Evolutionary conservation across 2,797 vertebrate species (phyloP).

Genomic region (Presbytis comata): DNA sequence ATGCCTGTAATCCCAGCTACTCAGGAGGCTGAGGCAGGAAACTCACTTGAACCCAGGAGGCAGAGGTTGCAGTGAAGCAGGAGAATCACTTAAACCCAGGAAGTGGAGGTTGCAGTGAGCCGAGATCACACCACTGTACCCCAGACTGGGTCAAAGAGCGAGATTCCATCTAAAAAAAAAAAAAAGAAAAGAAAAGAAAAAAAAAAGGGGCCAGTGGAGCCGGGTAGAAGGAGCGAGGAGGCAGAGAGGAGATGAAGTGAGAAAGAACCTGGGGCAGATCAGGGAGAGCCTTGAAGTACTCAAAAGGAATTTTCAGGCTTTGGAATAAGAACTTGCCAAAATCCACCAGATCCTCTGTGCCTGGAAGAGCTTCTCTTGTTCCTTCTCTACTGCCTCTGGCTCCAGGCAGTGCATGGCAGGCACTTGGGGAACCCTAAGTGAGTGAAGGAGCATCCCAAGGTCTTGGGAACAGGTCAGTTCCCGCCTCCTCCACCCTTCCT

Average conservation of each 20-base stretch:
- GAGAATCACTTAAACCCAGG: neutral
- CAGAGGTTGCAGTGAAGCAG: neutral
- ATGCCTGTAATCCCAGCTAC: neutral
- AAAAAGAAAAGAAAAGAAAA: no score
- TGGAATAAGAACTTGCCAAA: neutral
- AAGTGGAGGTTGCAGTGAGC: neutral
- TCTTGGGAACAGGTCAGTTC: neutral
- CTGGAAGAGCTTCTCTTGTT: neutral
- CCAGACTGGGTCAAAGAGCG: neutral
- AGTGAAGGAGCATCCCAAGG: neutral
- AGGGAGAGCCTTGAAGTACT: neutral
- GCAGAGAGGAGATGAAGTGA: neutral
- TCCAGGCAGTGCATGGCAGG: neutral
- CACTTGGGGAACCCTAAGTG: neutral
- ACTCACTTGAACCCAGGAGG: neutral
- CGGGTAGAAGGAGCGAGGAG: neutral
- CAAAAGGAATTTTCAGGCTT: neutral
- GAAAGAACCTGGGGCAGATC: neutral
- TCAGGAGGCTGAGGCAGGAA: neutral
- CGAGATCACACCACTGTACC: rapidly evolving
- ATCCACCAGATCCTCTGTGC: neutral
- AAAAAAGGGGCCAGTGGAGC: no score
- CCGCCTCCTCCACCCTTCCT: neutral
- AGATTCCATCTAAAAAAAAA: no score
- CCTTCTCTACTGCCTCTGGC: neutral